Conservation (phyloP, 2,113 vertebrate genomes). For the Nothobranchius furzeri region DNA sequence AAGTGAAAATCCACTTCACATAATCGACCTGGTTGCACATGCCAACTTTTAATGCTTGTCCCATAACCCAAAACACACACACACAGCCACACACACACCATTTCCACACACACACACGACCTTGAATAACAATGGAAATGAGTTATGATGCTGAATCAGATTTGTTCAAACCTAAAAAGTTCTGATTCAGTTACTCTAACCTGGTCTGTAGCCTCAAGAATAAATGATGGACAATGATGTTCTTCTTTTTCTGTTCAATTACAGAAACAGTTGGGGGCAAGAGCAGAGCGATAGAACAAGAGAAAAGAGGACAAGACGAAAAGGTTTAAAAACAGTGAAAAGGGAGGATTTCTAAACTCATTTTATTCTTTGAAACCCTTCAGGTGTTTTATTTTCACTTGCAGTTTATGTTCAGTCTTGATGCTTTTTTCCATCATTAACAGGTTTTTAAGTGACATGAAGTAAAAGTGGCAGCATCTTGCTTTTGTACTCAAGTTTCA, state of each 20-base stretch:
- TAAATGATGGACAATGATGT: slow-evolving; percentile 36
- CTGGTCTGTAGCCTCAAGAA: slow-evolving; percentile 33
- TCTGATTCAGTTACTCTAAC: slow-evolving; percentile 35
- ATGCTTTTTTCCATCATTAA: slow-evolving; percentile 14
- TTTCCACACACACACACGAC: background rate
- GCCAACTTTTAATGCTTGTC: slow-evolving; percentile 61
- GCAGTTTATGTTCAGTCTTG: slow-evolving; percentile 18
- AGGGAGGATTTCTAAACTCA: slow-evolving; percentile 12
- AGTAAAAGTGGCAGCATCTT: slow-evolving; percentile 27
- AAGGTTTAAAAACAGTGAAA: background rate
- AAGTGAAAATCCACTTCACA: slow-evolving; percentile 69
- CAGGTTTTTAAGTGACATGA: slow-evolving; percentile 32
- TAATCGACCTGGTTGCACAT: slow-evolving; percentile 64
- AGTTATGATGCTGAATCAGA: slow-evolving; percentile 56
- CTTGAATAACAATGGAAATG: slow-evolving; percentile 18
- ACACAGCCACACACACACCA: background rate
- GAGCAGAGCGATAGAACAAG: slow-evolving; percentile 10
- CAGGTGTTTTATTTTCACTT: background rate
- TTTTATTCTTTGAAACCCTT: slow-evolving; percentile 9
- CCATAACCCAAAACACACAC: slow-evolving; percentile 21
- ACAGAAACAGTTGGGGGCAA: slow-evolving; percentile 31
- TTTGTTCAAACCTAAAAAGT: slow-evolving; percentile 44
- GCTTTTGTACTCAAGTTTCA: slow-evolving; percentile 18
- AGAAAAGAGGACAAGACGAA: background rate
- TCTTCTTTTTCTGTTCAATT: slow-evolving; percentile 46